Evolutionary conservation across 2,113 vertebrate species (phyloP).

Genomic region (Petrocephalus zakoni): DNA sequence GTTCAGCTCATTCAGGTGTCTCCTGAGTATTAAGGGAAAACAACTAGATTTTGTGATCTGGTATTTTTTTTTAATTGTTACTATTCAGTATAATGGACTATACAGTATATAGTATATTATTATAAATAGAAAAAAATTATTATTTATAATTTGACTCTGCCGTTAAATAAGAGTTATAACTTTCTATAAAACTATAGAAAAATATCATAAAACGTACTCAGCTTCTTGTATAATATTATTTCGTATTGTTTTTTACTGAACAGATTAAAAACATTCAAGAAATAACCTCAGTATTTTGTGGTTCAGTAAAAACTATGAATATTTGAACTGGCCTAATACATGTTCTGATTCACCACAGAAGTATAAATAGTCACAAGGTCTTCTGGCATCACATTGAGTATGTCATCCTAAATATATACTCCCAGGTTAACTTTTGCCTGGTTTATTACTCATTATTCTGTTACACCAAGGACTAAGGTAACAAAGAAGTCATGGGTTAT

Average conservation of each 20-base stretch:
- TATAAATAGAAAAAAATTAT: too few relatives aligned
- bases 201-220: not conserved
- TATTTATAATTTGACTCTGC: not conserved
- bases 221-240: not conserved
- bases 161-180: too few relatives aligned
- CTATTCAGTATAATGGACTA: not conserved
- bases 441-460: not conserved
- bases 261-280: not conserved
- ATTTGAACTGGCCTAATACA: not conserved
- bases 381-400: not conserved
- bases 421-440: not conserved
- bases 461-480: not conserved
- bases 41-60: not conserved
- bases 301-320: not conserved
- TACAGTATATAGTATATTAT: not conserved
- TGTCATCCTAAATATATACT: conserved; percentile 1
- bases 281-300: not conserved
- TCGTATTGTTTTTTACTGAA: not conserved
- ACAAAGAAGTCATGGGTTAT: not conserved
- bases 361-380: not conserved
- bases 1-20: not conserved
- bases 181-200: not conserved
- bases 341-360: not conserved
- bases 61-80: not conserved
- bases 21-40: not conserved